phyloP scores from a whole-genome alignment of 2,888 invertebrate genomes.

The Neuroscelio doddi region DNA sequence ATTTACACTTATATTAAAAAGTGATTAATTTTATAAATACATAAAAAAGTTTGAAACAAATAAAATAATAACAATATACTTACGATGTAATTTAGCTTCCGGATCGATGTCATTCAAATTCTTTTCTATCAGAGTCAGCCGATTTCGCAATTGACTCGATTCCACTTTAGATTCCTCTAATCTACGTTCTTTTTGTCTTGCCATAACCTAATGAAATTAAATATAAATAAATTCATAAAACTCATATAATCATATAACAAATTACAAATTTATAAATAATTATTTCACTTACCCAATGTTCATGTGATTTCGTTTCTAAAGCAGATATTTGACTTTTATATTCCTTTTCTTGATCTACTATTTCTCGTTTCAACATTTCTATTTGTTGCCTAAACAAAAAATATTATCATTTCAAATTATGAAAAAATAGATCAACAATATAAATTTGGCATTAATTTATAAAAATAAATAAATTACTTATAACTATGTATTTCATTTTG shows the following conservation, averaged over 20 bases:
- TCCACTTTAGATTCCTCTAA: slow-evolving; percentile 86
- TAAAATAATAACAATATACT: slow-evolving; percentile 56
- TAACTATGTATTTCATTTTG: slow-evolving; percentile 86
- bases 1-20: not conserved
- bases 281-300: slow-evolving; percentile 80
- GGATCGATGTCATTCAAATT: slow-evolving; percentile 72
- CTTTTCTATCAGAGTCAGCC: slow-evolving; percentile 75
- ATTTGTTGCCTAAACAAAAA: slow-evolving; percentile 75
- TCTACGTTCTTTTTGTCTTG: slow-evolving; percentile 86
- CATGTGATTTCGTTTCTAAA: slow-evolving; percentile 88
- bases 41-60: not conserved
- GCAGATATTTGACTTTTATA: slow-evolving; percentile 81
- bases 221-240: not conserved
- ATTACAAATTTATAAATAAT: slow-evolving; percentile 1
- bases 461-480: too few relatives aligned
- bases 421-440: too few relatives aligned
- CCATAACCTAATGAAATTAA: slow-evolving; percentile 74
- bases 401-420: not conserved
- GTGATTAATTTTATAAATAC: too few relatives aligned
- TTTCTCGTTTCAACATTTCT: slow-evolving; percentile 84
- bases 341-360: slow-evolving; percentile 87
- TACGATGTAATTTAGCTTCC: slow-evolving; percentile 74
- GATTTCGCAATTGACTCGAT: slow-evolving; percentile 78
- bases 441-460: slow-evolving; percentile 5
- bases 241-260: too few relatives aligned